Evolutionary conservation across 1,140 invertebrate species (phyloP).

Genomic region (Pseudomyrmex cubaensis): DNA sequence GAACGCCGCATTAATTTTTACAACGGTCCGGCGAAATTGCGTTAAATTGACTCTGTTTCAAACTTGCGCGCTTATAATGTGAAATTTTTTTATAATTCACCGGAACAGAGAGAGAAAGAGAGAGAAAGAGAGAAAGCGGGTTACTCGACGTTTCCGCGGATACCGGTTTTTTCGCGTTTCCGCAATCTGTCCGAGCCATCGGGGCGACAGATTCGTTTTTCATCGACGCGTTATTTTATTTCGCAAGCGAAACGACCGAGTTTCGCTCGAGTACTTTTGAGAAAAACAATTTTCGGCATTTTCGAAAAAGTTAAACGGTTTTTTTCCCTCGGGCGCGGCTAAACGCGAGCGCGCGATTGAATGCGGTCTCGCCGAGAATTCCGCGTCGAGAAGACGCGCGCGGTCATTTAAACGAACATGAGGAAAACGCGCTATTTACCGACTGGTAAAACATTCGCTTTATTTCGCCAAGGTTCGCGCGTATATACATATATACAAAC

Average conservation of each 20-base stretch:
- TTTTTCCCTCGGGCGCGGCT: background rate
- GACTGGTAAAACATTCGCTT: conserved; percentile 62
- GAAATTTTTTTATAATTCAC: conserved; percentile 44
- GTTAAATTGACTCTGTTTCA: conserved; percentile 54
- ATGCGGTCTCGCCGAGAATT: background rate
- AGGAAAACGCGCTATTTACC: conserved; percentile 16
- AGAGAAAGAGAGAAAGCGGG: background rate
- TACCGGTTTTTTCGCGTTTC: conserved; percentile 2
- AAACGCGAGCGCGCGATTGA: no score
- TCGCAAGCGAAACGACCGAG: background rate
- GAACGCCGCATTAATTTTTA: conserved; percentile 56
- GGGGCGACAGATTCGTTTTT: background rate
- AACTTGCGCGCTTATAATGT: conserved; percentile 32
- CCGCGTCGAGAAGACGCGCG: conserved; percentile 3
- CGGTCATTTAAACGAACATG: conserved; percentile 3
- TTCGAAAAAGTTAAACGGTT: background rate
- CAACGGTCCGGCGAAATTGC: conserved; percentile 42
- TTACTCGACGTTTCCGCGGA: conserved; percentile 20
- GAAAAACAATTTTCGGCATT: background rate
- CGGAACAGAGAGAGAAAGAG: background rate
- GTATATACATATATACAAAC: conserved; percentile 25
- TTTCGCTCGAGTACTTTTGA: no score
- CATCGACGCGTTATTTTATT: conserved; percentile 42
- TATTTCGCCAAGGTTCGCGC: conserved; percentile 35
- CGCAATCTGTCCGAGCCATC: background rate